Evolutionary conservation across 2,888 invertebrate genomes (phyloP), one percentile per base, ranked within the genome.

Genomic region (Maniola hyperantus): DNA sequence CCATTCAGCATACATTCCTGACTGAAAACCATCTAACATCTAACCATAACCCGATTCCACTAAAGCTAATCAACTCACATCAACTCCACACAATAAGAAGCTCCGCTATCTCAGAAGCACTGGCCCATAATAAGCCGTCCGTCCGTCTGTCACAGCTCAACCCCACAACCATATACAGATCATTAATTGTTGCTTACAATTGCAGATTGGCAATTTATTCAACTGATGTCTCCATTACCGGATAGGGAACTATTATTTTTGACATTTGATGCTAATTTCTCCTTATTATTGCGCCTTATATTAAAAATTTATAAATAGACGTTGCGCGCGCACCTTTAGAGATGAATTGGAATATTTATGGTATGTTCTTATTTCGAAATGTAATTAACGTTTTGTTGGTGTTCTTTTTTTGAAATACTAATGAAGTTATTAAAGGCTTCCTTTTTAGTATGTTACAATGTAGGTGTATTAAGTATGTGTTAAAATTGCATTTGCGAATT

Each of bases 141-240:
- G 81, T 83, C 86, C 76, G 85, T 85, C 87, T 79, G 83, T 87
- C 88, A 84, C 79, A 74, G 76, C 77, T 53, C 73, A 72, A 71
- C 74, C 71, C 42, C 42, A 20, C 68, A 63, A 42, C 88, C 88
- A 78, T 89, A 73, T 85, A 87, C 72, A 84, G 86, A 68, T 69
- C 83, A 87, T 87, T 87, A 87, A 84, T 84, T 84, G 81, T 82
- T 79, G 78, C 81, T 83, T 88, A 85, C 82, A 84, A 88, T 87
- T 85, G 83, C 83, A 88, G 87, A 87, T 85, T 81, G 79, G 78
- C 82, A 81, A 84, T 87, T 88, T 87, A 87, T 86, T 83, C 76
- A 82, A 80, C 81, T 79, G 80, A 81, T 79, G 79, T 80, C 79
- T 79, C 72, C 73, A 77, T 75, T 73, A 62, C 65, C 64, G 68